Base-by-base conservation (phyloP, 1,140 invertebrate species). In the Aphis craccivora region DNA sequence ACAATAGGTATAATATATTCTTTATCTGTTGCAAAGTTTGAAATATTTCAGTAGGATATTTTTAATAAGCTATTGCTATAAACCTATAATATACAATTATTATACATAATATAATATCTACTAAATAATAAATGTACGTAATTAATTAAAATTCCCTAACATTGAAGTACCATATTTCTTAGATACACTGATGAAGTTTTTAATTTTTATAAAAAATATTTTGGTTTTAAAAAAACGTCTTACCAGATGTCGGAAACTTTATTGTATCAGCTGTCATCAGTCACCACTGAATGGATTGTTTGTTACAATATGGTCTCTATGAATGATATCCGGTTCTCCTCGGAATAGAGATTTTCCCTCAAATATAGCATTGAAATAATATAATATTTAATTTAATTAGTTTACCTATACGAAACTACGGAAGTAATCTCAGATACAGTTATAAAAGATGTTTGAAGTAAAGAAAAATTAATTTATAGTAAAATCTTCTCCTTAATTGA, bases 201-300 rank as follows among this genome's bases (percentile, higher is more conserved):
- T 18, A 67, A n/a, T n/a, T 67, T 84, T 87, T 45, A 87, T 14
- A 18, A 45, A 45, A 86, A 48, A 87, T 43, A 87, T 45, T 87
- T 43, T 87, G 14, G 43, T 87, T 87, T n/a, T n/a, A 45, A 48
- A 87, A 86, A 87, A 51, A 22, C n/a, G n/a, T 35, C 5, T n/a
- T 48, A 88, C 45, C 87, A 89, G 87, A 53, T 89, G 87, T 89
- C 22, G 35, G n/a, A 35, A 8, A 18, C 14, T n/a, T 37, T 37
- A 37, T 37, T 35, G 53, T 37, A 89, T 37, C 87, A 53, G 87
- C 48, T 89, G 48, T 89, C 35, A 35, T 1, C 48, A 53, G 48
- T 89, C 35, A 35, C 3, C 48, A 53, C n/a, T 89, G 48, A 89
- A 89, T 89, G 48, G 48, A 89, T 89, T 88, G 25, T 88, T 89